phyloP scores from a whole-genome alignment of 2,113 vertebrate species.

The Plecotus auritus region DNA sequence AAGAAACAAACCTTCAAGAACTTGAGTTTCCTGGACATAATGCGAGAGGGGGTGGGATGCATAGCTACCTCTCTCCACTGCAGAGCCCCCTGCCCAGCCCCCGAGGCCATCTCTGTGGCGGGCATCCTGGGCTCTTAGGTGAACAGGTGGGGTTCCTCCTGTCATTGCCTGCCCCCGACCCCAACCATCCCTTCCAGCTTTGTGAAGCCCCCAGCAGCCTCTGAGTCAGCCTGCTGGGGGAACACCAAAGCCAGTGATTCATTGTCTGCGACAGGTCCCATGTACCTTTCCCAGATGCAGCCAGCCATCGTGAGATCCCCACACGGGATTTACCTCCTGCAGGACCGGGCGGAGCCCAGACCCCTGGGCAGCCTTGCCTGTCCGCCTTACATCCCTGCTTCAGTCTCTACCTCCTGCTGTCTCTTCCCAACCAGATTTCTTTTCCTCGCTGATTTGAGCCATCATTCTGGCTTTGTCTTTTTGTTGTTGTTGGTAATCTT shows the following conservation, averaged over 20 bases:
- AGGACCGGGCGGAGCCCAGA: background rate
- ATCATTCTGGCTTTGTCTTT: background rate
- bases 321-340: background rate
- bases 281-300: background rate
- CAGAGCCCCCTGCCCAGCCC: background rate
- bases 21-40: background rate
- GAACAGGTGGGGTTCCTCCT: background rate
- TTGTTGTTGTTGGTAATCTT: background rate
- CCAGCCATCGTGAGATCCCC: background rate
- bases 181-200: background rate
- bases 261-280: background rate
- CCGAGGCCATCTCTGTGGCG: background rate
- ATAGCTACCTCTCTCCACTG: background rate
- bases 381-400: fast-evolving
- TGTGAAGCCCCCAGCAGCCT: slow-evolving; percentile 38
- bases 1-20: background rate
- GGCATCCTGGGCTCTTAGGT: background rate
- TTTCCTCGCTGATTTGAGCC: background rate
- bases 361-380: background rate
- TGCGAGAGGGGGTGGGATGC: background rate
- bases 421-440: background rate
- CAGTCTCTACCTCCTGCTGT: background rate
- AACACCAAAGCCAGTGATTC: background rate
- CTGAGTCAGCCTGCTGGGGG: slow-evolving; percentile 31
- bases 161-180: background rate